A percentile compares a stretch with the other conserved stretches of the same genome.
phyloP scores from a whole-genome alignment of 2,888 invertebrate genomes.

The Drepana falcataria region DNA sequence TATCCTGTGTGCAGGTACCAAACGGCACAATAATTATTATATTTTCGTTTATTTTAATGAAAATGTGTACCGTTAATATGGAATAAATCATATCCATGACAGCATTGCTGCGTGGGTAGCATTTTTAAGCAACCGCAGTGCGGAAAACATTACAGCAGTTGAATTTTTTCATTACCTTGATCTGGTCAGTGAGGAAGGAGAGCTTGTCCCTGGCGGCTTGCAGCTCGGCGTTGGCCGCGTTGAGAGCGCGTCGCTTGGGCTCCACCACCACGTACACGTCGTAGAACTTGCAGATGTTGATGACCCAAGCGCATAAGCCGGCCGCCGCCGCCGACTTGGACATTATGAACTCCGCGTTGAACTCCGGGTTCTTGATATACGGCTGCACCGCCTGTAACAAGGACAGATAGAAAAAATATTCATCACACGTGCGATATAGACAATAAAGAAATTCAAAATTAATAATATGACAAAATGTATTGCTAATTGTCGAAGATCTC shows the following conservation, averaged over 20 bases:
- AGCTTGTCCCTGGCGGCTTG: slow-evolving; percentile 89
- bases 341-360: slow-evolving; percentile 89
- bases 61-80: too few relatives aligned
- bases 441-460: too few relatives aligned
- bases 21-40: too few relatives aligned
- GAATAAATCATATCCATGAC: too few relatives aligned
- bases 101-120: too few relatives aligned
- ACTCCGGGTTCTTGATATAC: slow-evolving; percentile 85
- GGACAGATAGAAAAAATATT: not conserved
- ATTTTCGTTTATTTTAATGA: too few relatives aligned
- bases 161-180: slow-evolving; percentile 62
- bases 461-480: too few relatives aligned
- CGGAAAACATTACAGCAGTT: too few relatives aligned
- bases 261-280: slow-evolving; percentile 95
- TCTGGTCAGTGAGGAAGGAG: slow-evolving; percentile 84
- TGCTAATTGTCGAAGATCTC: too few relatives aligned
- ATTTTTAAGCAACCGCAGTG: too few relatives aligned
- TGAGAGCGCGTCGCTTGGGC: slow-evolving; percentile 91
- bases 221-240: slow-evolving; percentile 90
- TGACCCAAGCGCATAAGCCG: slow-evolving; percentile 95
- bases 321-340: slow-evolving; percentile 95
- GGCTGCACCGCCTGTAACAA: slow-evolving; percentile 66
- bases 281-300: slow-evolving; percentile 93
- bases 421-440: too few relatives aligned
- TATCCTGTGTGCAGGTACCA: too few relatives aligned